Evolutionary conservation across 2,888 invertebrate genomes (phyloP).

Genomic region (Minunthozetes semirufus): DNA sequence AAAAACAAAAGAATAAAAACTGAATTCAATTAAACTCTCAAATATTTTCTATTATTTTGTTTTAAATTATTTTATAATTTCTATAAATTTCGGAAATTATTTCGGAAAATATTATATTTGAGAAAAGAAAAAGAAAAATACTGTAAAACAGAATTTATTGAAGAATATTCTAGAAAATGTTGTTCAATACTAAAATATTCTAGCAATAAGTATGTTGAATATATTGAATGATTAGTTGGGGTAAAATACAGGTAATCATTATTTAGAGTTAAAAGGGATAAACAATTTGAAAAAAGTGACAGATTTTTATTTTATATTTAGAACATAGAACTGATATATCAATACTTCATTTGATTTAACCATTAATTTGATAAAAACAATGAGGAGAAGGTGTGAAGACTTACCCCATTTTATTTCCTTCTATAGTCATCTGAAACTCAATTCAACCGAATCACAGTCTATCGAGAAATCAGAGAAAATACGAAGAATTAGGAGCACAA

Average conservation of each 20-base stretch:
- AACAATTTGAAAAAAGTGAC: too few species aligned
- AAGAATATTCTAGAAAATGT: too few species aligned
- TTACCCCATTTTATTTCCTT: constrained; percentile 42
- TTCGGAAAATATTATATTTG: too few species aligned
- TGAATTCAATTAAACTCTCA: background rate
- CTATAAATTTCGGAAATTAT: too few species aligned
- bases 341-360: background rate
- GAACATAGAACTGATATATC: background rate
- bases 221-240: too few species aligned
- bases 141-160: too few species aligned
- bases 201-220: too few species aligned
- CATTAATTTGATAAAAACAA: background rate
- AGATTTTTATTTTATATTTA: background rate
- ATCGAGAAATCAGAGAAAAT: background rate
- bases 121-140: too few species aligned
- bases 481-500: background rate
- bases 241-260: too few species aligned
- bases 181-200: too few species aligned
- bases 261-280: too few species aligned
- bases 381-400: constrained; percentile 2
- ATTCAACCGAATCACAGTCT: constrained; percentile 12
- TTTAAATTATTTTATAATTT: too few species aligned
- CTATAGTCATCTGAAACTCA: constrained; percentile 41
- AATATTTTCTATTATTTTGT: background rate
- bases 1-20: background rate